Evolutionary conservation across 2,888 invertebrate species (phyloP).

Genomic region (Cacoxenus indagator): DNA sequence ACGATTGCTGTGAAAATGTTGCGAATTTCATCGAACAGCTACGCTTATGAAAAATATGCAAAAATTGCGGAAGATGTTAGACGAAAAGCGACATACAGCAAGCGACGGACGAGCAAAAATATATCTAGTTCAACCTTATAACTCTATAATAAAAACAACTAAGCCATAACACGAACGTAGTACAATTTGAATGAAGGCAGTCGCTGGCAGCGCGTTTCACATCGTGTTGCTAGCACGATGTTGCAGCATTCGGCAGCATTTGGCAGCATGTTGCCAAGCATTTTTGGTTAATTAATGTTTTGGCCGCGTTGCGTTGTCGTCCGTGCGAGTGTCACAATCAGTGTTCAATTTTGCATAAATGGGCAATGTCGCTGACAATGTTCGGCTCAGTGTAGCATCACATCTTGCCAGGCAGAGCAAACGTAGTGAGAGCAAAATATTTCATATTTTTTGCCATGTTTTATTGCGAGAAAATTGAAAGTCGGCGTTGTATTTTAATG

Average conservation of each 20-base stretch:
- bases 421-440: too few species aligned
- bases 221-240: background rate
- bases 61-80: conserved; percentile 49
- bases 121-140: conserved; percentile 22
- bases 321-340: conserved; percentile 36
- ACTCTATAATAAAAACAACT: conserved; percentile 6
- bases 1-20: conserved; percentile 21
- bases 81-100: background rate
- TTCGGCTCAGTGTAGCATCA: too few species aligned
- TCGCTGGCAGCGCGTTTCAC: background rate
- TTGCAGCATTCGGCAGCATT: conserved; percentile 15
- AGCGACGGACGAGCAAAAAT: too few species aligned
- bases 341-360: conserved; percentile 32
- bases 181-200: background rate
- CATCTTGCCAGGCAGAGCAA: too few species aligned
- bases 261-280: conserved; percentile 37
- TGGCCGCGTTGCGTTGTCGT: conserved; percentile 24
- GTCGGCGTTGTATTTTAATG: background rate
- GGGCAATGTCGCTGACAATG: background rate
- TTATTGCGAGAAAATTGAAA: background rate
- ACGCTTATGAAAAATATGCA: conserved; percentile 45
- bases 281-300: conserved; percentile 45
- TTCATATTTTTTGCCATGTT: background rate
- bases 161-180: background rate
- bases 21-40: conserved; percentile 6